Evolutionary conservation across 2,888 invertebrate species (phyloP).

Genomic region (Aleiodes leptofemur): DNA sequence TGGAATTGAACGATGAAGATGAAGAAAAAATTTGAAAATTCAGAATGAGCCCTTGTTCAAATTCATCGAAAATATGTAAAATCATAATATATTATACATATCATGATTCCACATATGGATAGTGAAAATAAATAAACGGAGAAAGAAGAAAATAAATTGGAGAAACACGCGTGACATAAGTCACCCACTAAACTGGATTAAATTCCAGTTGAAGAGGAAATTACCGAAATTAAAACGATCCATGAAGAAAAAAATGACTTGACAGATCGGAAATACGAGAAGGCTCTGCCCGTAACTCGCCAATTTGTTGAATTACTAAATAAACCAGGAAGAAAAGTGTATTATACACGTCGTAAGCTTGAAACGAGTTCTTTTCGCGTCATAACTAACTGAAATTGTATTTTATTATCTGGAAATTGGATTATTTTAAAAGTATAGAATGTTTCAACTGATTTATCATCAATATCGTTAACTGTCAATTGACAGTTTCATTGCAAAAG

Average conservation of each 20-base stretch:
- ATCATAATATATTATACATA: neutral
- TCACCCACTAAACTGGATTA: slow-evolving; percentile 24
- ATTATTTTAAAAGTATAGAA: no score
- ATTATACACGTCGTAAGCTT: slow-evolving; percentile 4
- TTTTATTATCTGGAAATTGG: slow-evolving; percentile 1
- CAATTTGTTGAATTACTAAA: slow-evolving; percentile 6
- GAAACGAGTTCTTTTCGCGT: neutral
- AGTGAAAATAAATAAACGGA: neutral
- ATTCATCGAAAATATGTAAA: slow-evolving; percentile 1
- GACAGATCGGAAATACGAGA: slow-evolving; percentile 9
- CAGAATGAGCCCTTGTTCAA: neutral
- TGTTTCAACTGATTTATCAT: no score
- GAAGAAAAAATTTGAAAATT: neutral
- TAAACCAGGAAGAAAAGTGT: slow-evolving; percentile 21
- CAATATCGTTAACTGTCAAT: no score
- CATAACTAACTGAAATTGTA: neutral
- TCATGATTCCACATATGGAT: neutral
- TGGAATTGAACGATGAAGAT: no score
- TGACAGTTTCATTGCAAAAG: no score
- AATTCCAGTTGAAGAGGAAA: slow-evolving; percentile 20
- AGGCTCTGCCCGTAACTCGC: neutral
- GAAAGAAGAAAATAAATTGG: neutral
- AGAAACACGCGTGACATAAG: slow-evolving; percentile 8
- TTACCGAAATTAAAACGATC: neutral
- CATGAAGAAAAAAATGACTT: neutral